Conservation (phyloP, 1,140 invertebrate genomes). For the Lepeophtheirus salmonis region DNA sequence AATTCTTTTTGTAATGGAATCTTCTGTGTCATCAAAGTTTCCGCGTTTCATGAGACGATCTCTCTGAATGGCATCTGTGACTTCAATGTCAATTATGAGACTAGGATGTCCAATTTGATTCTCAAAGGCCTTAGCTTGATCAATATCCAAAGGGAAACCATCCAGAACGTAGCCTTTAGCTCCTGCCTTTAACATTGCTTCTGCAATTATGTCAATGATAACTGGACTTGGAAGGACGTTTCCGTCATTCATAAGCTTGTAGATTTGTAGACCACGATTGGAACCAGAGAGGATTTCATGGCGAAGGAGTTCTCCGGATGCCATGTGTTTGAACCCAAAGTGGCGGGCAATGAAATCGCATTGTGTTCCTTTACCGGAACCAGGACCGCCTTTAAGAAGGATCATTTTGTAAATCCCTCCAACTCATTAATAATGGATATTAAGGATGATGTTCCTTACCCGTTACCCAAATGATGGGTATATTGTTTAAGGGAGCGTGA, state of each 20-base stretch:
- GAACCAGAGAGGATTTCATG: slow-evolving; percentile 30
- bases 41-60: slow-evolving; percentile 31
- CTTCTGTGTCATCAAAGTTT: slow-evolving; percentile 35
- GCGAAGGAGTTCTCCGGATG: slow-evolving; percentile 30
- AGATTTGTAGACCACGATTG: slow-evolving; percentile 24
- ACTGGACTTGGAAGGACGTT: slow-evolving; percentile 26
- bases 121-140: slow-evolving; percentile 30
- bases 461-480: slow-evolving; percentile 11
- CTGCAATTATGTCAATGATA: slow-evolving; percentile 20
- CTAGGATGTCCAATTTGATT: slow-evolving; percentile 18
- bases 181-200: slow-evolving; percentile 15
- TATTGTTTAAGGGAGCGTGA: not conserved
- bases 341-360: slow-evolving; percentile 30
- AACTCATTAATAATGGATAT: not conserved
- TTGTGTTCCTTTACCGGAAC: slow-evolving; percentile 32
- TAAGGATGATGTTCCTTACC: slow-evolving; percentile 7
- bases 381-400: slow-evolving; percentile 27
- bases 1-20: slow-evolving; percentile 35
- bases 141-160: slow-evolving; percentile 31
- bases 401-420: not conserved
- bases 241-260: slow-evolving; percentile 26
- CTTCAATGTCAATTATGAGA: slow-evolving; percentile 33
- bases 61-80: slow-evolving; percentile 32
- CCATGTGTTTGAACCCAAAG: slow-evolving; percentile 31
- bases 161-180: slow-evolving; percentile 29